These are phyloP conservation scores for Botia almorhae DNA, from an alignment of 2,797 vertebrate species.

Conservation along the genomic window DNA sequence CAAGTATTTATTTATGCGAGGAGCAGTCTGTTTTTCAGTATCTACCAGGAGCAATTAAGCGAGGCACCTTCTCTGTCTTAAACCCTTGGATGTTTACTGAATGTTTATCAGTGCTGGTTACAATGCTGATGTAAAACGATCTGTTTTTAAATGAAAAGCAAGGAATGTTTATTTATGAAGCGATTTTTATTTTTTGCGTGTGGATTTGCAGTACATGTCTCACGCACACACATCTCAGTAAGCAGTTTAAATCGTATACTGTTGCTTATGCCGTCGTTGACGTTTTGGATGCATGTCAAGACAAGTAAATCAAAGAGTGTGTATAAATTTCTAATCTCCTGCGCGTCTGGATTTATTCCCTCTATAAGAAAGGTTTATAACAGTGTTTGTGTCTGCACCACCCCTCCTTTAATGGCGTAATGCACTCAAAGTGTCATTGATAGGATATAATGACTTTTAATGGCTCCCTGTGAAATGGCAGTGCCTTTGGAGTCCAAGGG, in stretches of 20 bases:
- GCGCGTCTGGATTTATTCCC: slow-evolving; percentile 36
- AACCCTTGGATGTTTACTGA: neutral
- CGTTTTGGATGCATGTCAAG: slow-evolving; percentile 12
- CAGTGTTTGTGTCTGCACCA: slow-evolving; percentile 45
- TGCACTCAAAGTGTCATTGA: slow-evolving; percentile 54
- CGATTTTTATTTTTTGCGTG: neutral
- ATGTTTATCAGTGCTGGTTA: neutral
- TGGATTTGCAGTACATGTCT: neutral
- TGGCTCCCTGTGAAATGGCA: slow-evolving; percentile 46
- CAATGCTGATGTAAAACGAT: neutral
- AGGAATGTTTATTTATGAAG: neutral
- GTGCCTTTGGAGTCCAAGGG: slow-evolving; percentile 50
- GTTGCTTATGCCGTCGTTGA: slow-evolving; percentile 8
- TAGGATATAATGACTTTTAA: slow-evolving; percentile 56
- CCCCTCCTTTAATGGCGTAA: slow-evolving; percentile 44
- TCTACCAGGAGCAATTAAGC: slow-evolving; percentile 9
- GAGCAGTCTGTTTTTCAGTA: neutral
- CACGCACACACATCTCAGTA: neutral
- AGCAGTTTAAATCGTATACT: slow-evolving; percentile 19
- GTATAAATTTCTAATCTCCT: slow-evolving; percentile 47
- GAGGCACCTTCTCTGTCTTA: neutral
- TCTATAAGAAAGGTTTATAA: slow-evolving; percentile 48
- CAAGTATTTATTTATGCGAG: slow-evolving; percentile 1
- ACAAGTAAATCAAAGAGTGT: slow-evolving; percentile 33
- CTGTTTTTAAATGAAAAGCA: neutral